Evolutionary conservation across 2,888 invertebrate species (phyloP), one percentile per base, ranked within the genome.

Genomic region (Taphrorychus bicolor): DNA sequence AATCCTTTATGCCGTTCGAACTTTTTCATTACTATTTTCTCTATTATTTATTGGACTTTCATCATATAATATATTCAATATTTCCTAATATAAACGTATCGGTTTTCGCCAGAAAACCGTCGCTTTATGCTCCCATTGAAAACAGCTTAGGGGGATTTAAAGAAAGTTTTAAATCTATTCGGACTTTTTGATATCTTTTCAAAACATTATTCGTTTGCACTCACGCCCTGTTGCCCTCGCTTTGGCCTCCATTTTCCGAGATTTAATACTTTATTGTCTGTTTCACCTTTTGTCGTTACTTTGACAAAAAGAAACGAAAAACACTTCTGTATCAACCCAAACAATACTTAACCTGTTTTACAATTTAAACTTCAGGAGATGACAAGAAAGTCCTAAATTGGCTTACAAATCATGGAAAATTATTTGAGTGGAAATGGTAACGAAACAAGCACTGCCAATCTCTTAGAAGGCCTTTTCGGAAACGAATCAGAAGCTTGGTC

Each of bases 81-180:
- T 24, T 54, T 72, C 72, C 70, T 72, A 73, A 73, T 73, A 74
- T 17, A 17, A 17, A 17, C 68, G 69, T 70, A 67, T 69, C 32
- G 60, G 58, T 23, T 58, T 57, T 51, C 16, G 23, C 48, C 56
- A 0, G 56, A 56, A 57, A 65, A 70, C 52, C 71, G 72, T 65
- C 11, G 63, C 69, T 71, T 73, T 73, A 73, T 72, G 74, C 74
- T 67, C 71, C 67, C 71, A 76, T 76, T 74, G 73, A 73, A 74
- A 74, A 76, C 66, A 73, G 75, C 74, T 76, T 75, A 74, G 59
- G 72, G 72, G 19, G 63, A 57, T 57, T 66, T 64, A 68, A 60
- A 19, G 9, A 67, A 75, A 76, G 74, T 73, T 76, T 75, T 70
- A 70, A 75, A 76, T 75, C 62, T 75, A 76, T 76, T 76, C 76